Evolutionary conservation across 2,113 vertebrate genomes (phyloP).

Genomic region (Edolisoma coerulescens): DNA sequence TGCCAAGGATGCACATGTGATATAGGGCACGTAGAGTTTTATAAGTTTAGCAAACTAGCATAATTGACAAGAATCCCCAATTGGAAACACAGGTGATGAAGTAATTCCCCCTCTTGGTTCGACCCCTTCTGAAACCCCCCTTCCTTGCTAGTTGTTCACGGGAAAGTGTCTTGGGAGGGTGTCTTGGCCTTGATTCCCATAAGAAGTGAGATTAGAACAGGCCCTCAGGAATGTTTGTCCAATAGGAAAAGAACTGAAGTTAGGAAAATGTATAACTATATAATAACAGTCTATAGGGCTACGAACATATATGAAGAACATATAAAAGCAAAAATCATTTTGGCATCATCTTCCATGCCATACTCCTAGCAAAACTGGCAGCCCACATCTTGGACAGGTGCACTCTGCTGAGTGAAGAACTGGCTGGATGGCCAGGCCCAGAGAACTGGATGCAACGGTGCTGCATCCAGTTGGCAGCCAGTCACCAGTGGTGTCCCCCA

Average conservation of each 20-base stretch:
- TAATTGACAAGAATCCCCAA: background rate
- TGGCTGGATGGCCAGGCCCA: background rate
- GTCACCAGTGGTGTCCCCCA: background rate
- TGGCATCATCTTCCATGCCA: background rate
- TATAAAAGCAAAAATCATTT: background rate
- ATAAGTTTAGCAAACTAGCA: background rate
- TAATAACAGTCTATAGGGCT: background rate
- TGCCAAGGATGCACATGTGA: rapidly evolving
- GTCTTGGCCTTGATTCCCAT: background rate
- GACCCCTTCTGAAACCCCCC: background rate
- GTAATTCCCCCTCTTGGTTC: background rate
- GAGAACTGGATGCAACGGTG: background rate
- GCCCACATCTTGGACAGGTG: background rate
- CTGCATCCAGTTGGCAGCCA: background rate
- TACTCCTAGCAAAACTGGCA: background rate
- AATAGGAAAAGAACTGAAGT: background rate
- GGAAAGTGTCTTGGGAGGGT: background rate
- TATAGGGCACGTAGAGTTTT: background rate
- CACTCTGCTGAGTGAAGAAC: background rate
- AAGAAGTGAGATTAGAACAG: background rate
- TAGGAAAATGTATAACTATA: background rate
- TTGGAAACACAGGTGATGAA: background rate
- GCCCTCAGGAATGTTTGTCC: background rate
- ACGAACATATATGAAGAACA: background rate
- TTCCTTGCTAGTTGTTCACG: background rate